Percentiles rank a stretch among this genome's conserved stretches.
Evolutionary conservation across 2,113 vertebrate genomes (phyloP).

Genomic region (Brienomyrus brachyistius): DNA sequence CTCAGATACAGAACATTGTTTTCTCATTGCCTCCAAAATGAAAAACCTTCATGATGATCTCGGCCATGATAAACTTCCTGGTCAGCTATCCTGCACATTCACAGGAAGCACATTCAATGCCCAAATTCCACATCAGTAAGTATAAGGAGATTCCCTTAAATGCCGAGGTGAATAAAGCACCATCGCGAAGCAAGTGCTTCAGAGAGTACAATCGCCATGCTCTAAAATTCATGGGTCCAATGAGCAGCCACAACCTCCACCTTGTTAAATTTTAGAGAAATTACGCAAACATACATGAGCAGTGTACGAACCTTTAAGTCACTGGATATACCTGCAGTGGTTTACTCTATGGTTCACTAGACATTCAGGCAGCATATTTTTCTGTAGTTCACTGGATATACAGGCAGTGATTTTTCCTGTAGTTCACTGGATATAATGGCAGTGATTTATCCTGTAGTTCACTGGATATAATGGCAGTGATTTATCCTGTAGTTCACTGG

Average conservation of each 20-base stretch:
- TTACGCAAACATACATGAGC: background rate
- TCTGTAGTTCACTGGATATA: background rate
- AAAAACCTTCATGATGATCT: background rate
- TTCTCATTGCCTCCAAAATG: background rate
- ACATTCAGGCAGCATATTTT: background rate
- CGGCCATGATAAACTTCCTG: background rate
- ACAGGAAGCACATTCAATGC: background rate
- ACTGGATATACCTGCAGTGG: background rate
- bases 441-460: too few relatives aligned
- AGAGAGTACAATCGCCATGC: background rate
- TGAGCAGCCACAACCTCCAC: background rate
- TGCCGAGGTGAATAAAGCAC: background rate
- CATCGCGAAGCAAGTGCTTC: background rate
- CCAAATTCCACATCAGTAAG: background rate
- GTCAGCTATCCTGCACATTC: background rate
- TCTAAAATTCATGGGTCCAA: too few relatives aligned
- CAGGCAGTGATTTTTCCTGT: background rate
- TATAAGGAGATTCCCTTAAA: background rate
- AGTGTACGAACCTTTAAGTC: background rate
- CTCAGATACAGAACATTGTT: background rate
- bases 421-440: too few relatives aligned
- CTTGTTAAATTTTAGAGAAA: background rate
- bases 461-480: too few relatives aligned
- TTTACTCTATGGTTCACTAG: background rate
- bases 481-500: too few relatives aligned